These are phyloP conservation scores for Onychorhynchus coronatus DNA, from an alignment of 2,113 vertebrate species.

Conservation along the genomic window DNA sequence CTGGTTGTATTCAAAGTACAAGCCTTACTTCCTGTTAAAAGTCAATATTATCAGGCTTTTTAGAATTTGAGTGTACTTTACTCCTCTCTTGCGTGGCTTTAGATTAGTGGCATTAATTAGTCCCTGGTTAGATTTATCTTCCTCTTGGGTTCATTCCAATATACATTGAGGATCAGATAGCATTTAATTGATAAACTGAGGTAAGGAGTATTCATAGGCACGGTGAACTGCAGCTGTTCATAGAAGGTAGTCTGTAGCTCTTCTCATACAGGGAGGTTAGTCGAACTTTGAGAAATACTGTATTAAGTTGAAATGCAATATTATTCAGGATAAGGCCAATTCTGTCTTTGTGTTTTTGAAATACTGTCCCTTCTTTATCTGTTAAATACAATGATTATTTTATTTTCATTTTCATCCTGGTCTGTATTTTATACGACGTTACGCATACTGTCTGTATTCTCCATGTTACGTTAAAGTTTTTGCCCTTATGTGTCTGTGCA, in stretches of 20 bases:
- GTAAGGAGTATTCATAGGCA: background rate
- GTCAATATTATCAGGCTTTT: background rate
- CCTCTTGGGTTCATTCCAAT: background rate
- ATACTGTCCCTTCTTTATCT: background rate
- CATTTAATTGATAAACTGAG: background rate
- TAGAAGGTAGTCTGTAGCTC: background rate
- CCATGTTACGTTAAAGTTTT: background rate
- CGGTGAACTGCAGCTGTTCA: background rate
- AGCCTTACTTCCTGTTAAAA: background rate
- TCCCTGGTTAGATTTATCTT: background rate
- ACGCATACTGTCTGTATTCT: background rate
- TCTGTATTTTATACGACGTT: background rate
- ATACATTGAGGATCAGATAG: background rate
- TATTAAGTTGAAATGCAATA: background rate
- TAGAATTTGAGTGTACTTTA: background rate
- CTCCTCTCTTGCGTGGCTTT: background rate
- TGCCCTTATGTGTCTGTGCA: background rate
- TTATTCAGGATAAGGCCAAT: background rate
- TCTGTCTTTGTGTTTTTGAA: background rate
- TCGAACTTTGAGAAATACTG: background rate
- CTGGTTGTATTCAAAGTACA: background rate
- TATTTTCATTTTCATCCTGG: background rate
- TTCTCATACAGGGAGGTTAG: background rate
- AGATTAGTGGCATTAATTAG: background rate
- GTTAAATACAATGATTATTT: background rate